Evolutionary conservation across 2,797 vertebrate genomes (phyloP).

Genomic region (Smutsia temminckii): DNA sequence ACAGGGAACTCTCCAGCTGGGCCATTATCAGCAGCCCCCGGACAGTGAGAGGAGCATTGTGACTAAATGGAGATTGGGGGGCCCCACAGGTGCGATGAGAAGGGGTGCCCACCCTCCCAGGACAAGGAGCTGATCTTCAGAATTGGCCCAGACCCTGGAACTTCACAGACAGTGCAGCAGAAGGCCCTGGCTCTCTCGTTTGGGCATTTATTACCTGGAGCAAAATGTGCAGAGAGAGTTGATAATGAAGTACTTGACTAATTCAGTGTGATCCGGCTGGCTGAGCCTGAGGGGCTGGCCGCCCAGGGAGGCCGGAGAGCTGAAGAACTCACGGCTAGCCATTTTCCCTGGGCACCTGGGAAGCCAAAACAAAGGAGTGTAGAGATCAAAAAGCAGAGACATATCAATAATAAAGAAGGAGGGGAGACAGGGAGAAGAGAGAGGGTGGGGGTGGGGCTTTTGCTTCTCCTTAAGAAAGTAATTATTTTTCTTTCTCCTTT

Average conservation of each 20-base stretch:
- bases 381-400: conserved; percentile 86
- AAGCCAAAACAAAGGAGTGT: conserved; percentile 88
- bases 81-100: conserved; percentile 87
- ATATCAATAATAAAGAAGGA: conserved; percentile 82
- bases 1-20: conserved; percentile 67
- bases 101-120: conserved; percentile 83
- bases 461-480: neutral
- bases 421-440: neutral
- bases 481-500: conserved; percentile 58
- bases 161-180: conserved; percentile 91
- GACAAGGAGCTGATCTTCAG: conserved; percentile 83
- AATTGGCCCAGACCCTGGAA: conserved; percentile 88
- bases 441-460: neutral
- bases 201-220: conserved; percentile 92
- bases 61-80: conserved; percentile 85
- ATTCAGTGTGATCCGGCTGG: conserved; percentile 96
- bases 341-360: conserved; percentile 85
- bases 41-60: conserved; percentile 86
- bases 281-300: conserved; percentile 93
- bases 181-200: conserved; percentile 90
- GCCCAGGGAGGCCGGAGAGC: conserved; percentile 86
- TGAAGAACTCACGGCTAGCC: conserved; percentile 88
- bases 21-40: conserved; percentile 87
- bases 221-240: conserved; percentile 90
- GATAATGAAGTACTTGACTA: conserved; percentile 94